phyloP scores from a whole-genome alignment of 2,888 invertebrate species.

The Lymantria dispar region DNA sequence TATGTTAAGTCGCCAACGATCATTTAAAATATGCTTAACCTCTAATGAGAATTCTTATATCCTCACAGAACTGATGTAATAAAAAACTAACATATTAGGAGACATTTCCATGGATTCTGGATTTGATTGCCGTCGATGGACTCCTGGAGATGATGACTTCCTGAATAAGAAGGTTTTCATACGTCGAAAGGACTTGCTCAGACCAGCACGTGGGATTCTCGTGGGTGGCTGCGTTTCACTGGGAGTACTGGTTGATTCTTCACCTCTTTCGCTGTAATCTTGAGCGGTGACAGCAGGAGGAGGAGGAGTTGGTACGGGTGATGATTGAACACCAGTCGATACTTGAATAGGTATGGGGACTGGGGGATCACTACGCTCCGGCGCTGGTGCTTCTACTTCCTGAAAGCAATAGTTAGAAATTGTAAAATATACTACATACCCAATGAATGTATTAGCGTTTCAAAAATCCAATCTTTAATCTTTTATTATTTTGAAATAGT shows the following conservation, averaged over 20 bases:
- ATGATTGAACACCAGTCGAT: conserved; percentile 23
- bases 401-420: conserved; percentile 16
- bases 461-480: too few species aligned
- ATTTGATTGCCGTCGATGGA: conserved; percentile 29
- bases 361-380: conserved; percentile 11
- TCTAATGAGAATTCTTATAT: too few species aligned
- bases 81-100: conserved; percentile 44
- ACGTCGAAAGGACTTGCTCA: conserved; percentile 50
- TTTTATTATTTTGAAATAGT: too few species aligned
- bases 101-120: conserved; percentile 46
- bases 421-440: not conserved
- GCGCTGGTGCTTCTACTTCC: conserved; percentile 43
- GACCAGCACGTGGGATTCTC: conserved; percentile 55
- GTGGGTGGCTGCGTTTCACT: conserved; percentile 27
- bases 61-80: not conserved
- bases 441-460: too few species aligned
- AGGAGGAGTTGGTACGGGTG: conserved; percentile 8
- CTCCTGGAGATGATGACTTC: conserved; percentile 34
- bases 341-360: conserved; percentile 20
- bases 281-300: not conserved
- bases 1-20: too few species aligned
- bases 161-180: conserved; percentile 55
- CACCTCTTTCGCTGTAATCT: conserved; percentile 29
- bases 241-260: conserved; percentile 24
- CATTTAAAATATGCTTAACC: too few species aligned